Evolutionary conservation across 2,113 vertebrate species (phyloP).

Genomic region (Triplophysa siluroides): DNA sequence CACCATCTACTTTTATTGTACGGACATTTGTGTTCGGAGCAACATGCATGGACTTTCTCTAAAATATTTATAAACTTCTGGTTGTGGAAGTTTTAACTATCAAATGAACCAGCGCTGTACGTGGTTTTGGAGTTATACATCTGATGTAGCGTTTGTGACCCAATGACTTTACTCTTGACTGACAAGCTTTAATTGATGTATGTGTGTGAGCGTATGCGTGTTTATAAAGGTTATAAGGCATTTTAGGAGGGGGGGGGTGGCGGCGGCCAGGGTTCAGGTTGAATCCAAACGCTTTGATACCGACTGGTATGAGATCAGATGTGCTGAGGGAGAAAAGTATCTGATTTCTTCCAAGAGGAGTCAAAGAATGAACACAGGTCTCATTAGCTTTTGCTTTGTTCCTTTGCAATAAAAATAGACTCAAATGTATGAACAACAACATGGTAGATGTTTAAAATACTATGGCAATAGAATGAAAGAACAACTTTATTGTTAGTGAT

Average conservation of each 20-base stretch:
- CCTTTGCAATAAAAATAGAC: slow-evolving; percentile 14
- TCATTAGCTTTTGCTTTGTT: slow-evolving; percentile 27
- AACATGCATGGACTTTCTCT: neutral
- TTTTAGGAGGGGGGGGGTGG: neutral
- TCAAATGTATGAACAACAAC: neutral
- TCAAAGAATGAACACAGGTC: neutral
- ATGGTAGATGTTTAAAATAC: too few species aligned
- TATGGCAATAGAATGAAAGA: too few species aligned
- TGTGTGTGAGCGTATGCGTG: slow-evolving; percentile 2
- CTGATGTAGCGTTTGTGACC: neutral
- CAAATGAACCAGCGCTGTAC: neutral
- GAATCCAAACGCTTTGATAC: slow-evolving; percentile 27
- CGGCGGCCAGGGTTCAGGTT: neutral
- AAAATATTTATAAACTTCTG: neutral
- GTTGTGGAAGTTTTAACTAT: too few species aligned
- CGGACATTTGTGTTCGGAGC: neutral
- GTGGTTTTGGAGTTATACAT: slow-evolving; percentile 15
- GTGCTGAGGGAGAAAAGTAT: neutral
- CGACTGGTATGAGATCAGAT: slow-evolving; percentile 18
- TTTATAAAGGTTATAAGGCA: slow-evolving; percentile 26
- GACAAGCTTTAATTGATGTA: slow-evolving; percentile 5
- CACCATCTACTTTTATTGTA: neutral
- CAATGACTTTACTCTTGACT: neutral
- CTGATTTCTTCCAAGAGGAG: slow-evolving; percentile 28
- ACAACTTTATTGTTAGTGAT: too few species aligned